phyloP scores from a whole-genome alignment of 2,113 vertebrate species.

The Mustela lutreola region DNA sequence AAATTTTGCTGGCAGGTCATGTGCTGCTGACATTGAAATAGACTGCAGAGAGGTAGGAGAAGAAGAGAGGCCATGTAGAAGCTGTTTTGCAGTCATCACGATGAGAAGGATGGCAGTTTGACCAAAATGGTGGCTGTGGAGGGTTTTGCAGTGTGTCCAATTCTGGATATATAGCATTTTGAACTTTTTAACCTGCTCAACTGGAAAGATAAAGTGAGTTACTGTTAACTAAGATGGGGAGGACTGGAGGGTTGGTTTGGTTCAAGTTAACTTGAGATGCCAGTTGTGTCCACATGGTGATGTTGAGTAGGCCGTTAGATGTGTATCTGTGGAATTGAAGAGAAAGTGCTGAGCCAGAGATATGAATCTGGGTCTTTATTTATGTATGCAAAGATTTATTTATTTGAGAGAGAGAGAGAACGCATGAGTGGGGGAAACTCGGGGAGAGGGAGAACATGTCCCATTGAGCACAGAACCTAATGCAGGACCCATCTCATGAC shows the following conservation, averaged over 20 bases:
- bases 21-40: not conserved
- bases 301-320: not conserved
- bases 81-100: not conserved
- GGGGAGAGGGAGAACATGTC: not conserved
- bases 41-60: not conserved
- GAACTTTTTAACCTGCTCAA: not conserved
- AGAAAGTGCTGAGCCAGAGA: not conserved
- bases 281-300: not conserved
- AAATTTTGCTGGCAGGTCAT: not conserved
- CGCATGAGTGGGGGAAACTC: not conserved
- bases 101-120: not conserved
- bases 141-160: not conserved
- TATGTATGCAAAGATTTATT: not conserved
- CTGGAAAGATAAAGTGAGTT: not conserved
- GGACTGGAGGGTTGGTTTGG: not conserved
- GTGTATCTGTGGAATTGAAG: not conserved
- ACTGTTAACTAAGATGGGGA: not conserved
- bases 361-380: not conserved
- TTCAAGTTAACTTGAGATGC: not conserved
- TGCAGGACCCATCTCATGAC: no score
- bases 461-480: not conserved
- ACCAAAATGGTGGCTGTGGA: not conserved
- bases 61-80: not conserved
- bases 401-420: not conserved
- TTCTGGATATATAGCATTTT: not conserved